Conservation (phyloP, 2,797 vertebrate species). For the Leuciscus waleckii region DNA sequence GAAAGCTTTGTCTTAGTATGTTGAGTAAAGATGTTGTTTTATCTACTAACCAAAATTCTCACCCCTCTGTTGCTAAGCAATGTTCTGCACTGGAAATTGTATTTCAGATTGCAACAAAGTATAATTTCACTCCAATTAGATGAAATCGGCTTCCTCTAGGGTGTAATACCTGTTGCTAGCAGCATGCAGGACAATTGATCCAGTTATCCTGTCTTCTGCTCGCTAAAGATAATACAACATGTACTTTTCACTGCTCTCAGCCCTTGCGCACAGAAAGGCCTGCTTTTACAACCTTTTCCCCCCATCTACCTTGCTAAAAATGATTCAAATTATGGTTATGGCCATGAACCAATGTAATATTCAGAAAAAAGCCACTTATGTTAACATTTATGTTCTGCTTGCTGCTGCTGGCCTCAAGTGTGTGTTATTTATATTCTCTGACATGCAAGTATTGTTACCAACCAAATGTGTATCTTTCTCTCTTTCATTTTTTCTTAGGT, state of each 20-base stretch:
- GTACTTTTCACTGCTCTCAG: not conserved
- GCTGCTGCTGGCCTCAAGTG: slow-evolving; percentile 23
- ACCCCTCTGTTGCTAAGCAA: not conserved
- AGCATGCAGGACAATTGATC: slow-evolving; percentile 1
- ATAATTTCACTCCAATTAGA: slow-evolving; percentile 31
- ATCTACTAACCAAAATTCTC: not conserved
- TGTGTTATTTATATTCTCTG: slow-evolving; percentile 51
- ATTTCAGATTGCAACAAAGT: not conserved
- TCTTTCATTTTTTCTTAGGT: slow-evolving; percentile 69
- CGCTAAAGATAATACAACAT: not conserved
- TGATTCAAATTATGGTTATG: slow-evolving; percentile 17
- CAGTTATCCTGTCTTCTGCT: not conserved
- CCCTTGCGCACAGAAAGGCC: not conserved
- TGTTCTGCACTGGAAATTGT: not conserved
- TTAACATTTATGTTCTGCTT: slow-evolving; percentile 10
- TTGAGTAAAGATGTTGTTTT: slow-evolving; percentile 4
- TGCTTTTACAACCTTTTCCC: not conserved
- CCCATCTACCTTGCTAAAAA: not conserved
- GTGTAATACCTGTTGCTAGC: slow-evolving; percentile 23
- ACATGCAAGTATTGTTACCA: slow-evolving; percentile 20
- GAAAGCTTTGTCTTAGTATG: not conserved
- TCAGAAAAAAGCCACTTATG: slow-evolving; percentile 5
- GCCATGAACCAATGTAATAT: slow-evolving; percentile 3
- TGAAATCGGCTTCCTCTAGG: not conserved
- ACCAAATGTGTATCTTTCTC: slow-evolving; percentile 52